Percentiles rank a stretch among this genome's conserved stretches.
phyloP scores from a whole-genome alignment of 2,797 vertebrate species.

The Enteromius anoplus region DNA sequence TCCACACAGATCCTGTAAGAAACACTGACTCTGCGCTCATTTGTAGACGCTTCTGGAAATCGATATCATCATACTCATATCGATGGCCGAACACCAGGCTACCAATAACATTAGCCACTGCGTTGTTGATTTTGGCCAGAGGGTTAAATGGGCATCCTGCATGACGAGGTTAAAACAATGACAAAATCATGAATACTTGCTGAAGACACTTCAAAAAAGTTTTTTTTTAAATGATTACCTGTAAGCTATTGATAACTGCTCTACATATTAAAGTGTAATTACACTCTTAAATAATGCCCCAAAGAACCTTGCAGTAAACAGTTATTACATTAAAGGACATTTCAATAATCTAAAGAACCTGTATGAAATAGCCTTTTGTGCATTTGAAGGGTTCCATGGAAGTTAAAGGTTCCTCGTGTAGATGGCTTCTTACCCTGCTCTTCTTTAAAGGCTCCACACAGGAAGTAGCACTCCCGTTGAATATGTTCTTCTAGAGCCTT shows the following conservation, averaged over 20 bases:
- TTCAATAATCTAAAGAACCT: background rate
- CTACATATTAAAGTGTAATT: background rate
- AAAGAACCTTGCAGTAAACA: background rate
- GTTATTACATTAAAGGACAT: background rate
- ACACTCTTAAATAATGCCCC: background rate
- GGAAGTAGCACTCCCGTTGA: constrained; percentile 54
- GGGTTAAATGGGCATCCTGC: constrained; percentile 49
- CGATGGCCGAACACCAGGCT: constrained; percentile 58
- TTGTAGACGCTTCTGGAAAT: constrained; percentile 59
- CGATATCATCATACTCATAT: constrained; percentile 46
- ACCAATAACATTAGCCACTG: constrained; percentile 55
- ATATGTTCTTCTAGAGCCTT: constrained; percentile 56
- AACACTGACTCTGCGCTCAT: constrained; percentile 58
- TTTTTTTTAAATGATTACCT: background rate
- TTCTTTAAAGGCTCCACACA: constrained; percentile 57
- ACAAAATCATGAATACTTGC: background rate
- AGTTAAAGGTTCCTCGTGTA: background rate
- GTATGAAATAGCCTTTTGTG: background rate
- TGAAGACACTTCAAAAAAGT: background rate
- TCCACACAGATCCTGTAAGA: constrained; percentile 52
- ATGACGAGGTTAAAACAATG: background rate
- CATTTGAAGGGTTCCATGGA: background rate
- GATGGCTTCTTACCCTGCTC: constrained; percentile 49
- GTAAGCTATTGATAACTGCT: background rate
- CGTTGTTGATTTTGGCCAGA: constrained; percentile 56